Evolutionary conservation across 1,140 invertebrate species (phyloP), one percentile per base, ranked within the genome.

Genomic region (Radopholus similis): DNA sequence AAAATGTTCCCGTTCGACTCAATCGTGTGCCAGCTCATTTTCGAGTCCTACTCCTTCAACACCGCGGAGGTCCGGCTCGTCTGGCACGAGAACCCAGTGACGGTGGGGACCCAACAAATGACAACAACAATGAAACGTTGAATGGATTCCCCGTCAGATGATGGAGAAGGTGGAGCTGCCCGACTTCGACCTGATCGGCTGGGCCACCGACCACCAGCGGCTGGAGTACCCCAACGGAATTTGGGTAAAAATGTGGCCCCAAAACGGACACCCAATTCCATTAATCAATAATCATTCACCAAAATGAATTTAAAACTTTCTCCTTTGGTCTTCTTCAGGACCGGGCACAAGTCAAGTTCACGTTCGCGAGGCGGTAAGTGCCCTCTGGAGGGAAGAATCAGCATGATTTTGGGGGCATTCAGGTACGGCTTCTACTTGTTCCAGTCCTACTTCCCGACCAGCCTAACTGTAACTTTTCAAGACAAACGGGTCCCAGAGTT

Each of bases 1-100:
- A 76, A 77, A 67, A 81, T 81, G 79, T 81, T 81, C 44, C 79
- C 79, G 5, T 81, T 81, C 64, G 79, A 81, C 60, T 80, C 78
- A 2, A 72, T 82, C 34, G 77, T 75, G 38, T 81, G 79, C 66
- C 68, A 76, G 38, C 58, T 78, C 28, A 68, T 82, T 30, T 76
- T 81, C 23, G 79, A 81, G 51, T 66, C 58, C 37, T 81, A 81
- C 62, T 81, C 78, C 18, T 81, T 83, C 42, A 81, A 81, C 42
- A 77, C 77, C 9, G 81, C 77, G 44, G 79, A 81, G 74, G 79
- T 81, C n/a, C 54, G 77, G 13, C 55, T 81, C 35, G 60, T 77
- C 9, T 81, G 79, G 79, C 79, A 81, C 49, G 81, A 83, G 51
- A 69, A 71, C 4, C 81, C 79, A 34, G 58, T 60, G 2, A 60